Evolutionary conservation across 2,888 invertebrate genomes (phyloP).

Genomic region (Galerucella calmariensis): DNA sequence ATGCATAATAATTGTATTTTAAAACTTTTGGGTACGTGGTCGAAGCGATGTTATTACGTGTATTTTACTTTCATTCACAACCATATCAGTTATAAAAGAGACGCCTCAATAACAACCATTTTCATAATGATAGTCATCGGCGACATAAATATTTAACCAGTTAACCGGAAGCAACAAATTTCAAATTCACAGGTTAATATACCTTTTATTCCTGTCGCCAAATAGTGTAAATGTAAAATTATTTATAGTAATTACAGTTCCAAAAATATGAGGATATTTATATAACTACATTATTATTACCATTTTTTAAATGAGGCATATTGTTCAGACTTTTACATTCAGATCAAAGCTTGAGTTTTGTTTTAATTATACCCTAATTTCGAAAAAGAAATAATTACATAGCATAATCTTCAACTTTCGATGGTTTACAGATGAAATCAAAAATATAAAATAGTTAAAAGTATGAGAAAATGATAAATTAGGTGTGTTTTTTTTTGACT

Average conservation of each 20-base stretch:
- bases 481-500: no score
- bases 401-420: no score
- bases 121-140: no score
- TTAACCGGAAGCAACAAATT: no score
- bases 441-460: no score
- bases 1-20: neutral
- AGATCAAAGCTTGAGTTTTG: neutral
- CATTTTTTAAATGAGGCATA: neutral
- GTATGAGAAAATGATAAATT: no score
- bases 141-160: no score
- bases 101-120: no score
- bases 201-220: neutral
- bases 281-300: neutral
- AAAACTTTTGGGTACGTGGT: neutral
- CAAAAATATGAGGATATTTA: neutral
- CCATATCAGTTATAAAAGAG: neutral
- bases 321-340: neutral
- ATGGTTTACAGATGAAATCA: no score
- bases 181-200: neutral
- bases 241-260: neutral
- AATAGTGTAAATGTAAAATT: neutral
- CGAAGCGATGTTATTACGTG: neutral
- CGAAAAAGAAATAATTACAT: neutral
- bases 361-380: neutral
- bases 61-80: neutral